phyloP scores from a whole-genome alignment of 2,888 invertebrate species.

The Cetonia aurata region DNA sequence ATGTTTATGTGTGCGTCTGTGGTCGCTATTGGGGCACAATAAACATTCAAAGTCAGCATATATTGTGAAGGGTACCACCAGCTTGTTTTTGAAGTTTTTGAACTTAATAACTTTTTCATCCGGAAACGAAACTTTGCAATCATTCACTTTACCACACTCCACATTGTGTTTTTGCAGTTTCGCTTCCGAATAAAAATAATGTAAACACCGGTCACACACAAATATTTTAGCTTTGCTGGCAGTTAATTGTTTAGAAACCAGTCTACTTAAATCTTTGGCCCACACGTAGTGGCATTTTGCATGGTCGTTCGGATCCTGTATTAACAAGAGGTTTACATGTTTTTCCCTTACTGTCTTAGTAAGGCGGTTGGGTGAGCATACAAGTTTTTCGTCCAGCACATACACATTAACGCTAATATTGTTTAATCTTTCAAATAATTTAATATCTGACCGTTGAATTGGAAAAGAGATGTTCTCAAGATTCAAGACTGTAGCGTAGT shows the following conservation, averaged over 20 bases:
- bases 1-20: too few species aligned
- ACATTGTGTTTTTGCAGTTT: too few species aligned
- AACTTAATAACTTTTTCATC: slow-evolving; percentile 13
- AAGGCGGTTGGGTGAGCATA: slow-evolving; percentile 24
- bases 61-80: too few species aligned
- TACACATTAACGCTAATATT: slow-evolving; percentile 41
- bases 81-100: too few species aligned
- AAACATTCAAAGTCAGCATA: too few species aligned
- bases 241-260: background rate
- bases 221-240: too few species aligned
- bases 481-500: slow-evolving; percentile 51
- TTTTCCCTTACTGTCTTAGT: slow-evolving; percentile 6
- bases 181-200: slow-evolving; percentile 35
- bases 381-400: slow-evolving; percentile 30
- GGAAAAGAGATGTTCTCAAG: slow-evolving; percentile 53
- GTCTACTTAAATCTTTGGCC: slow-evolving; percentile 23
- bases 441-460: slow-evolving; percentile 16
- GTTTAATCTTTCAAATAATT: slow-evolving; percentile 38
- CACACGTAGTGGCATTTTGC: too few species aligned
- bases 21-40: too few species aligned
- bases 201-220: slow-evolving; percentile 44
- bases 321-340: slow-evolving; percentile 7
- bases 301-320: background rate
- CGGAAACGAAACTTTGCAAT: too few species aligned
- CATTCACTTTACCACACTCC: slow-evolving; percentile 24